Conservation (phyloP, 2,797 vertebrate genomes). For the Parauchenoglanis ngamensis region DNA sequence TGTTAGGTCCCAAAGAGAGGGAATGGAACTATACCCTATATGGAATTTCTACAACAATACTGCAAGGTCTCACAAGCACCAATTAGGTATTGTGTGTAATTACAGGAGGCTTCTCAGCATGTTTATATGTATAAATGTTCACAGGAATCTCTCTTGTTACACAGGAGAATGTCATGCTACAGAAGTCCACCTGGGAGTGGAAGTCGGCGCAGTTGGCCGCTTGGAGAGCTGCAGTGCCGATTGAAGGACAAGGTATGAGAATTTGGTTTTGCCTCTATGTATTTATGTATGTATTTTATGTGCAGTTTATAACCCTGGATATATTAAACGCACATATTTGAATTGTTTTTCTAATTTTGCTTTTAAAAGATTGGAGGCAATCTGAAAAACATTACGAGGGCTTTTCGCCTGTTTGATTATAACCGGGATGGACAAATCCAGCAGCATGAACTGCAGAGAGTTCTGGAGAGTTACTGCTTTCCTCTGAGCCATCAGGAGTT, state of each 20-base stretch:
- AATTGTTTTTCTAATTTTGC: constrained; percentile 2
- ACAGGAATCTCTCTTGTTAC: neutral
- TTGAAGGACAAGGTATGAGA: constrained; percentile 52
- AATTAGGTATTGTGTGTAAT: constrained; percentile 39
- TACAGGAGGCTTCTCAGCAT: neutral
- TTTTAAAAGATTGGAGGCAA: constrained; percentile 66
- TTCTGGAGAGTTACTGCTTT: constrained; percentile 69
- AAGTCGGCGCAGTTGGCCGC: constrained; percentile 20
- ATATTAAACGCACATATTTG: neutral
- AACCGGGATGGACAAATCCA: constrained; percentile 63
- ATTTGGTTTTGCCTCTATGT: neutral
- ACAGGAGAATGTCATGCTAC: constrained; percentile 8
- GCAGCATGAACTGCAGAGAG: constrained; percentile 55
- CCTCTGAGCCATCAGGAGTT: constrained; percentile 67
- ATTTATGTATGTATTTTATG: neutral
- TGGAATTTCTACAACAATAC: constrained; percentile 54
- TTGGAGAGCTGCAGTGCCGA: constrained; percentile 51
- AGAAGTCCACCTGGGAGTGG: constrained; percentile 35
- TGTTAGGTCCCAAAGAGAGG: constrained; percentile 48
- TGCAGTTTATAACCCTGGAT: neutral
- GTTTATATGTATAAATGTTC: neutral
- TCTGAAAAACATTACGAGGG: constrained; percentile 66
- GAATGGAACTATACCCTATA: constrained; percentile 52
- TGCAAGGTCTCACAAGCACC: constrained; percentile 42
- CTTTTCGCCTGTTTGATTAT: constrained; percentile 68